These are phyloP conservation scores for Luidia sarsii DNA, from an alignment of 53 echinoderm and acorn worm genomes.

Conservation along the genomic window DNA sequence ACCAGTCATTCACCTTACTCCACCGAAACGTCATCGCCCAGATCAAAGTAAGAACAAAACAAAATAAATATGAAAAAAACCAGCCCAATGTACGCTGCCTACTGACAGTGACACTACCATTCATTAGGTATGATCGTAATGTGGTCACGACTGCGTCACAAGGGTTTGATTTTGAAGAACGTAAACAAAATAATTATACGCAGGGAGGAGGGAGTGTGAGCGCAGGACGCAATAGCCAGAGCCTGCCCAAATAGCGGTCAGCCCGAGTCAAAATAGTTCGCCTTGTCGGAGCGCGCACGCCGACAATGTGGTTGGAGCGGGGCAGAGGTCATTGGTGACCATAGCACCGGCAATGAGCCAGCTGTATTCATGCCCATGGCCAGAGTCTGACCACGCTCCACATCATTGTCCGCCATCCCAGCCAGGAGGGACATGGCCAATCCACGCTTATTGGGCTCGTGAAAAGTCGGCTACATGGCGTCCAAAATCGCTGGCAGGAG, in stretches of 20 bases:
- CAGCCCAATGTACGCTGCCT: no score
- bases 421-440: constrained; percentile 34
- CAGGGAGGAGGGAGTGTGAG: constrained; percentile 36
- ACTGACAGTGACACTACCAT: no score
- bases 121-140: no score
- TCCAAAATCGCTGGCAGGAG: constrained; percentile 49
- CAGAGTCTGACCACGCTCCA: constrained; percentile 29
- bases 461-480: constrained; percentile 62
- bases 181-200: no score
- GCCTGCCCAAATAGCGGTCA: constrained; percentile 27
- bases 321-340: constrained; percentile 49
- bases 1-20: no score
- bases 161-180: no score
- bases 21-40: no score
- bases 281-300: constrained; percentile 24
- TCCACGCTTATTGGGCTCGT: constrained; percentile 36
- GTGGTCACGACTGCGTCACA: no score
- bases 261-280: constrained; percentile 50
- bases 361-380: constrained; percentile 54
- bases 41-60: no score
- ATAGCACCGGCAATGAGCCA: constrained; percentile 55
- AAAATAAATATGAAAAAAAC: no score
- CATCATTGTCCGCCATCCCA: background rate
- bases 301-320: constrained; percentile 44
- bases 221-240: constrained; percentile 27